Conservation (phyloP, 64 coral and sea anemone species). For the Anthopleura sola region DNA sequence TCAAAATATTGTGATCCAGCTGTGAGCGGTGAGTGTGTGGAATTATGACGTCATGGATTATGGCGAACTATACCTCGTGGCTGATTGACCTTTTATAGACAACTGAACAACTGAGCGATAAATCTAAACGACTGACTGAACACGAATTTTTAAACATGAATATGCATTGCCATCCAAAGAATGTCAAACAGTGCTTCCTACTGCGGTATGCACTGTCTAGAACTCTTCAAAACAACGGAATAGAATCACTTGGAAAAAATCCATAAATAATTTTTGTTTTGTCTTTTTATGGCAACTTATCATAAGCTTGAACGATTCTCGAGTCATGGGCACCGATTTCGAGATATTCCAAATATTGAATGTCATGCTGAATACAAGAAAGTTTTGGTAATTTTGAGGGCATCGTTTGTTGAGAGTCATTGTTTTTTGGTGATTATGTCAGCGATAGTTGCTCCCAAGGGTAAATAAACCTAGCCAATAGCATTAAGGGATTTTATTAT, state of each 20-base stretch:
- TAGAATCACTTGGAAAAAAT: neutral
- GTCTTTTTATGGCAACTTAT: neutral
- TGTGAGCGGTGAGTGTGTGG: neutral
- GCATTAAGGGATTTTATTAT: neutral
- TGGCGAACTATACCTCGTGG: neutral
- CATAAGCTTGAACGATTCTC: neutral
- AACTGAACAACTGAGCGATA: neutral
- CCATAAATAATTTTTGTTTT: neutral
- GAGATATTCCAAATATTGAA: neutral
- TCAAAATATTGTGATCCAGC: neutral
- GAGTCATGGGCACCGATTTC: neutral
- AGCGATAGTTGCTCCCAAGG: slow-evolving; percentile 4
- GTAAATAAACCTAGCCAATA: slow-evolving; percentile 57
- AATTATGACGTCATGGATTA: neutral
- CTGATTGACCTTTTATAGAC: neutral
- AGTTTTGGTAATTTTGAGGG: neutral
- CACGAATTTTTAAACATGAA: slow-evolving; percentile 3
- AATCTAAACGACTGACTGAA: neutral
- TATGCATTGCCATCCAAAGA: neutral
- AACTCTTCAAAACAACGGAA: neutral
- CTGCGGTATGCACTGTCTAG: neutral
- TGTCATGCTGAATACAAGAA: neutral
- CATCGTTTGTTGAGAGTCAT: neutral
- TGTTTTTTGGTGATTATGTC: slow-evolving; percentile 5
- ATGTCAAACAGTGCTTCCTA: neutral